phyloP scores from a whole-genome alignment of 2,888 invertebrate genomes.

The Agrilus cyanescens region DNA sequence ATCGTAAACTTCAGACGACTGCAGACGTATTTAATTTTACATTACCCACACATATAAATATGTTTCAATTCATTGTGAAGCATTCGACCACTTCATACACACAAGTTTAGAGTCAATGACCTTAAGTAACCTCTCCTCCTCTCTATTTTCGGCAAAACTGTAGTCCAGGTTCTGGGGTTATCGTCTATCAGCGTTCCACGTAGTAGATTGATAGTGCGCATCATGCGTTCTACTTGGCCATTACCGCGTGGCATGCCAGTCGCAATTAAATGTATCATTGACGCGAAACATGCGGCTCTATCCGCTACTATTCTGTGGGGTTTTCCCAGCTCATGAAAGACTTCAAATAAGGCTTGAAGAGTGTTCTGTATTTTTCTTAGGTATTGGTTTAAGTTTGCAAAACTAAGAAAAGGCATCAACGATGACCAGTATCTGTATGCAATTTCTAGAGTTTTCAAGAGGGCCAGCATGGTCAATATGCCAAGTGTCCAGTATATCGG shows the following conservation, averaged over 20 bases:
- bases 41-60: too few species aligned
- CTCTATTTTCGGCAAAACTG: conserved; percentile 5
- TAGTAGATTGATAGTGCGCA: conserved; percentile 9
- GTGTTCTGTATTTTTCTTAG: conserved; percentile 5
- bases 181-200: conserved; percentile 5
- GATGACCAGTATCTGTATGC: conserved; percentile 11
- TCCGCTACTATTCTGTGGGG: conserved; percentile 3
- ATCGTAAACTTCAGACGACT: too few species aligned
- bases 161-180: conserved; percentile 8
- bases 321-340: conserved; percentile 12
- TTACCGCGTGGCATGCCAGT: conserved; percentile 14
- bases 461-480: conserved; percentile 18
- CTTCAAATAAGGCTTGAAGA: neutral
- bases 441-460: conserved; percentile 10
- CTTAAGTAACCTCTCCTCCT: too few species aligned
- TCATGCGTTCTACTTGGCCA: conserved; percentile 12
- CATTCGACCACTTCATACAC: too few species aligned
- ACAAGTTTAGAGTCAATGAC: too few species aligned
- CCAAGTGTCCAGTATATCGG: conserved; percentile 10
- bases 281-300: conserved; percentile 11
- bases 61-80: too few species aligned
- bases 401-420: conserved; percentile 16
- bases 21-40: too few species aligned
- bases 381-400: conserved; percentile 10
- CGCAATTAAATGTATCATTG: conserved; percentile 11